Evolutionary conservation across 2,113 vertebrate genomes (phyloP).

Genomic region (Gnathonemus echidnorhynchus): DNA sequence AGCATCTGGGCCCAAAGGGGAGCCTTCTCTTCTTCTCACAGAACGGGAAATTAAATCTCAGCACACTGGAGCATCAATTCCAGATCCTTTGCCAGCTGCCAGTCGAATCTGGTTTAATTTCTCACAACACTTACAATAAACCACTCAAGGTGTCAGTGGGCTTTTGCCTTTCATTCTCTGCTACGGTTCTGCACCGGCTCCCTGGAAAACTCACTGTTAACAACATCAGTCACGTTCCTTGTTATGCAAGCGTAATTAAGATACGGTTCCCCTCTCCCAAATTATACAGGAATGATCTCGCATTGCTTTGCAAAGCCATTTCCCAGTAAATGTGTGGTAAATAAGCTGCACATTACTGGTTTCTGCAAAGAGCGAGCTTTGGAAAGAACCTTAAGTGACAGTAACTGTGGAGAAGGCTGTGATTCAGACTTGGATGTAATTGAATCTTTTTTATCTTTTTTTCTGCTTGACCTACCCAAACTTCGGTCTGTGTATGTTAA

Average conservation of each 20-base stretch:
- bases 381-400: background rate
- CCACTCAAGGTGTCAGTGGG: background rate
- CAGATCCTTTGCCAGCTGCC: background rate
- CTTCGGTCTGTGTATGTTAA: background rate
- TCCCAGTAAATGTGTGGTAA: background rate
- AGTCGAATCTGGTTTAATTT: background rate
- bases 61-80: background rate
- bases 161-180: background rate
- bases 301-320: background rate
- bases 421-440: background rate
- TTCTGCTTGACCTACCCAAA: background rate
- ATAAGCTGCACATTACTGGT: background rate
- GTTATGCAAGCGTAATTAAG: background rate
- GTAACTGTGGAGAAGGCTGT: background rate
- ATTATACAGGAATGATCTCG: background rate
- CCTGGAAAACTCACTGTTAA: background rate
- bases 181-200: background rate
- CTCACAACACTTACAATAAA: background rate
- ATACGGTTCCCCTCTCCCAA: background rate
- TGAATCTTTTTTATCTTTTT: background rate
- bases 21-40: background rate
- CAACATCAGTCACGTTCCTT: background rate
- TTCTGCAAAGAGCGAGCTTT: background rate
- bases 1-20: background rate
- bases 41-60: background rate